A percentile compares a stretch with the other conserved stretches of the same genome.
These are phyloP conservation scores for Lottia gigantea DNA, from an alignment of 2,888 invertebrate species.

Conservation along the genomic window DNA sequence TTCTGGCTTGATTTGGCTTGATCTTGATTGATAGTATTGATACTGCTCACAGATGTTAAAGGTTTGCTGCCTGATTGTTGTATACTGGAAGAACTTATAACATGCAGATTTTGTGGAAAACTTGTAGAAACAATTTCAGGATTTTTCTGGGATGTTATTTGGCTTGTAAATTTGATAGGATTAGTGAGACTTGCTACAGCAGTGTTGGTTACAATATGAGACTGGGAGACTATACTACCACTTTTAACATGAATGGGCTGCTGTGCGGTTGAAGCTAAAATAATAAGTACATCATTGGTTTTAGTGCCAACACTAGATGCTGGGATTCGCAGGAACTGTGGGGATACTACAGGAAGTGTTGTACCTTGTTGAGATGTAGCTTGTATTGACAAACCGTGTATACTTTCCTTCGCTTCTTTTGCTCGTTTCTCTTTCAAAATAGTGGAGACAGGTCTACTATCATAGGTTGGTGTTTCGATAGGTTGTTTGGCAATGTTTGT, in stretches of 20 bases:
- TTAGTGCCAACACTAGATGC: slow-evolving; percentile 18
- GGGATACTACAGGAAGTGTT: slow-evolving; percentile 22
- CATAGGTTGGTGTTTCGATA: slow-evolving; percentile 38
- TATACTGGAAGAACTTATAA: background rate
- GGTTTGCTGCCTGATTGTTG: background rate
- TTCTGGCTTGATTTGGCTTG: background rate
- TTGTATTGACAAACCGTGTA: slow-evolving; percentile 37
- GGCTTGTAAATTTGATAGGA: background rate
- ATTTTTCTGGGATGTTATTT: background rate
- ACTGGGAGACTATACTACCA: background rate
- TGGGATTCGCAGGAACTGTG: slow-evolving; percentile 33
- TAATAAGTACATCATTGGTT: slow-evolving; percentile 21
- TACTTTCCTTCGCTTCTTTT: slow-evolving; percentile 49
- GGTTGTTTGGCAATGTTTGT: slow-evolving; percentile 39
- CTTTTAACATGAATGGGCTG: background rate
- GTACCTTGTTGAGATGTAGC: slow-evolving; percentile 12
- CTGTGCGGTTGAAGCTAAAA: slow-evolving; percentile 21
- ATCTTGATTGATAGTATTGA: background rate
- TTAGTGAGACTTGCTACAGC: background rate
- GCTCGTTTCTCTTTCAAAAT: slow-evolving; percentile 59
- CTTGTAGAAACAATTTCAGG: background rate
- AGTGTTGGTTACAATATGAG: background rate
- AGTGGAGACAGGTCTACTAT: slow-evolving; percentile 52
- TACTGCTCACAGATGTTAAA: background rate
- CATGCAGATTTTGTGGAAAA: background rate